Conservation (phyloP, 2,113 vertebrate genomes). For the Prinia subflava region DNA sequence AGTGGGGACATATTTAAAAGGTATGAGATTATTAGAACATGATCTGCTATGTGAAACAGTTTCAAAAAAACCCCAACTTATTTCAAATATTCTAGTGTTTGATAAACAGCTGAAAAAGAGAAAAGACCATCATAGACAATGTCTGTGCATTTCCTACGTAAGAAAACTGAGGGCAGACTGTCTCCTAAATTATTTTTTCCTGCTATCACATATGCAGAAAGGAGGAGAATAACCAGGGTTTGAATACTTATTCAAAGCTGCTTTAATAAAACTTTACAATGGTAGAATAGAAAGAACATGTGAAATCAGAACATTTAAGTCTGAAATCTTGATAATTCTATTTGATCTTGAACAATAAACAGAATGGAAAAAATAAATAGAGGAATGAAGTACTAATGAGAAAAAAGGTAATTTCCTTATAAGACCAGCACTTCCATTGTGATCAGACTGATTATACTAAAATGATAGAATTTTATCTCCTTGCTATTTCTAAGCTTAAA, state of each 20-base stretch:
- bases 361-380: neutral
- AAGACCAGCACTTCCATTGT: neutral
- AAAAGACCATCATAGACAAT: neutral
- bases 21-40: neutral
- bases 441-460: neutral
- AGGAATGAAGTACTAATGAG: neutral
- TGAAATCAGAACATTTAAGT: neutral
- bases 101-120: neutral
- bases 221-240: neutral
- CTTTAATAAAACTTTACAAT: neutral
- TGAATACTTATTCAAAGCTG: neutral
- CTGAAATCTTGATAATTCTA: neutral
- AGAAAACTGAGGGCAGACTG: neutral
- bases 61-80: neutral
- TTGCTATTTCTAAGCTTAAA: neutral
- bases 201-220: neutral
- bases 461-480: neutral
- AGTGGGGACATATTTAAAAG: neutral
- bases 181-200: neutral
- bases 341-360: neutral
- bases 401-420: neutral
- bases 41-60: neutral
- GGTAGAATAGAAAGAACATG: neutral
- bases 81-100: neutral
- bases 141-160: neutral